Evolutionary conservation across 2,888 invertebrate genomes (phyloP), one percentile per base, ranked within the genome.

Genomic region (Acronicta alni): DNA sequence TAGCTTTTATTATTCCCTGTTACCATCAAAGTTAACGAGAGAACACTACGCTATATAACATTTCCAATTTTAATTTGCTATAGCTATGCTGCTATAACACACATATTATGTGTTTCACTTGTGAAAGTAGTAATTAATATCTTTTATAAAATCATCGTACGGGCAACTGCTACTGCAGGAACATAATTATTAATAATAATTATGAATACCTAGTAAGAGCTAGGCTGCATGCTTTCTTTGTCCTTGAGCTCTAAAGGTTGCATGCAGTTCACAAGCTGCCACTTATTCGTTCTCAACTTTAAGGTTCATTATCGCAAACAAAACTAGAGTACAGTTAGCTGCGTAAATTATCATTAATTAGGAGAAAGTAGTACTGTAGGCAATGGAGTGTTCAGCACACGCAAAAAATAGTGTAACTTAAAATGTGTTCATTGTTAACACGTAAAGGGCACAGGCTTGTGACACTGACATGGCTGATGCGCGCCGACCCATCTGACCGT

Each of bases 301-400:
- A 67, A 62, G 54, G 71, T 62, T 47, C 46, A 58, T 17, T 57
- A 59, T 59, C 41, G 60, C 49, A 47, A 32, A 52, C 55, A 65
- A 59, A 69, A 54, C 48, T 41, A 32, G 39, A 52, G 43, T 72
- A 74, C 79, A 72, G 73, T 75, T 80, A 77, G 41, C 73, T 60
- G 79, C 64, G 78, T 76, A 78, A 77, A 76, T 77, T 76, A 76
- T 66, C 49, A 76, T 67, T 86, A 85, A 86, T 85, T 84, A 89
- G 87, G 90, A 84, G 91, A 92, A 92, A 92, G 92, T 87, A 75
- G 79, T 30, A 30, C 26, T 26, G 30, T 77, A 73, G 52, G 45
- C 79, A 58, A 59, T 54, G 64, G 57, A 82, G 81, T 83, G 82
- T 79, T 80, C 65, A 80, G 75, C 59, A 54, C 63, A 56, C 55